Evolutionary conservation across 2,888 invertebrate species (phyloP).

Genomic region (Caenorhabditis sp.): DNA sequence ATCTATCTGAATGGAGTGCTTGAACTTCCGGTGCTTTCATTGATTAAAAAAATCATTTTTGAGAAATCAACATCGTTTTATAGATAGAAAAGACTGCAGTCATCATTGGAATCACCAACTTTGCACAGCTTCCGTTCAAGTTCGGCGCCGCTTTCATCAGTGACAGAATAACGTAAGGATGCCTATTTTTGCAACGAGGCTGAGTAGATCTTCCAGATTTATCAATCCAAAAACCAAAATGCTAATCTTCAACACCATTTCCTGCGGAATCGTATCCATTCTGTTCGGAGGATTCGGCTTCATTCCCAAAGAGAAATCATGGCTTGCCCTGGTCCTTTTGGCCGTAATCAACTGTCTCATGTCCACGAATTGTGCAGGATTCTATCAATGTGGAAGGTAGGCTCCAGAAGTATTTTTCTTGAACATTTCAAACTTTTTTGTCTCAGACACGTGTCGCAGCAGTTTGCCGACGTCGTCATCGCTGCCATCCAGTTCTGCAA

Average conservation of each 20-base stretch:
- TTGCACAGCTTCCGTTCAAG: slow-evolving; percentile 52
- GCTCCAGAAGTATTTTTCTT: not conserved
- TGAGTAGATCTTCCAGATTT: not conserved
- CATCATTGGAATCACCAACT: slow-evolving; percentile 44
- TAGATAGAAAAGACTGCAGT: slow-evolving; percentile 46
- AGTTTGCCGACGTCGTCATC: slow-evolving; percentile 53
- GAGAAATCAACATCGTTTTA: not conserved
- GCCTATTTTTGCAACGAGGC: not conserved
- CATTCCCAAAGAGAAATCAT: slow-evolving; percentile 27
- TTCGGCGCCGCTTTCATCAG: slow-evolving; percentile 48
- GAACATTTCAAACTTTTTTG: too few species aligned
- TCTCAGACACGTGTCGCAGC: slow-evolving; percentile 40
- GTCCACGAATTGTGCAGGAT: slow-evolving; percentile 50
- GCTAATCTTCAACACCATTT: slow-evolving; percentile 52
- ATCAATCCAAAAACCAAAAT: slow-evolving; percentile 37
- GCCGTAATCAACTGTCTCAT: slow-evolving; percentile 35
- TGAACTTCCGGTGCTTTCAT: slow-evolving; percentile 25
- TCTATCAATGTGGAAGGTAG: slow-evolving; percentile 50
- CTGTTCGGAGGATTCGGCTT: slow-evolving; percentile 42
- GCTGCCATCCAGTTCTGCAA: slow-evolving; percentile 54
- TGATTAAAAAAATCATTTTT: not conserved
- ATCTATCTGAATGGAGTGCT: slow-evolving; percentile 46
- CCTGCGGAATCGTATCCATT: slow-evolving; percentile 41
- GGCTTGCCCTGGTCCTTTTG: slow-evolving; percentile 41
- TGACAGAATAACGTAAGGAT: slow-evolving; percentile 36